Base-by-base conservation (phyloP, 2,888 invertebrate species). In the Drosophila differens region DNA sequence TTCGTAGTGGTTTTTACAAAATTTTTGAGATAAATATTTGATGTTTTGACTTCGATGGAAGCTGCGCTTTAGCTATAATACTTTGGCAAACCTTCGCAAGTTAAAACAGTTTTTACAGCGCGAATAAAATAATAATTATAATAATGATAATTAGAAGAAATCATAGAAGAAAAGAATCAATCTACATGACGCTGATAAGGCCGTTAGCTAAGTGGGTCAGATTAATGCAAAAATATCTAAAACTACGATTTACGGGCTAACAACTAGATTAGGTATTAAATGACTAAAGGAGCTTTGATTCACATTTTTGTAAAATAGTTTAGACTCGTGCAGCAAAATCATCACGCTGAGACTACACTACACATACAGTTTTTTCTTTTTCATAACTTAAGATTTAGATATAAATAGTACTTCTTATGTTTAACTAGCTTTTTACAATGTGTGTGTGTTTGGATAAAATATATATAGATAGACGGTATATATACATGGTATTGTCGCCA, bases 201-300 rank as follows among this genome's bases (percentile, higher is more conserved):
- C 88, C 85, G 81, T 88, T 79, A 74, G 59, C 83, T 86, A 86
- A 70, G 39, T 14, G 51, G 67, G 74, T 74, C 83, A 79, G 63
- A 74, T 74, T 85, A 79, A 59, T 74, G 67, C 28, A 51, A 67
- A 68, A 66, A 54, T 70, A 75, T 74, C 74, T 88, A 85, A 67
- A 71, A 47, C 62, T 80, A 85, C 74, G 67, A 74, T 83, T 88
- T 85, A 85, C 63, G 65, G 32, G 35, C 73, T 88, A 47, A 88
- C 54, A 88, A 76, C 88, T 84, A 88, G 53, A 72, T 39, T 39
- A 39, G 62, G 62, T 67, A 70, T 74, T 74, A 65, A 75, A 71
- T 67, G 68, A 79, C 78, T 87, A 87, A 90, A 87, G 88, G 90
- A 89, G 89, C 85, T 86, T 89, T 89, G 87, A 89, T 89, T 84